These are phyloP conservation scores for Tetranychus cinnabarinus DNA, from an alignment of 1,140 invertebrate species.

Conservation along the genomic window DNA sequence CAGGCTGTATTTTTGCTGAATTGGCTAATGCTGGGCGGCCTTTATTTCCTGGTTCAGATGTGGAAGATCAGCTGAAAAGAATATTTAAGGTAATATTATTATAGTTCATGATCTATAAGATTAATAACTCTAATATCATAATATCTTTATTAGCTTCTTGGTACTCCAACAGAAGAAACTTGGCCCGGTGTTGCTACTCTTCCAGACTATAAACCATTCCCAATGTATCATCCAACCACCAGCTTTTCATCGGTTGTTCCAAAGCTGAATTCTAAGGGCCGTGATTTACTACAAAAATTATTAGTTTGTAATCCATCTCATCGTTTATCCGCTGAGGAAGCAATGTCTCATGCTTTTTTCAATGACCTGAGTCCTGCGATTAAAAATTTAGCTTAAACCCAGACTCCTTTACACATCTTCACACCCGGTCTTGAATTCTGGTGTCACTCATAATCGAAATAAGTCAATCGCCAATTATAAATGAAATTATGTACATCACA, in stretches of 20 bases:
- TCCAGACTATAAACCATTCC: slow-evolving; percentile 90
- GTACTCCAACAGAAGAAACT: slow-evolving; percentile 84
- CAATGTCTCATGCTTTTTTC: slow-evolving; percentile 87
- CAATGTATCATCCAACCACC: slow-evolving; percentile 63
- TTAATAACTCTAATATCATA: slow-evolving; percentile 3
- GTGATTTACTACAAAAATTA: slow-evolving; percentile 74
- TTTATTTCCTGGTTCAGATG: slow-evolving; percentile 75
- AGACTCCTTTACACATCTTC: not conserved
- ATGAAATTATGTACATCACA: too few relatives aligned
- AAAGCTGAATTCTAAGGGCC: slow-evolving; percentile 69
- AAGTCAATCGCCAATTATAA: too few relatives aligned
- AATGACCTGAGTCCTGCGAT: slow-evolving; percentile 33
- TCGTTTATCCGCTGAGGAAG: slow-evolving; percentile 80
- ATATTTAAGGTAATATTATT: slow-evolving; percentile 57
- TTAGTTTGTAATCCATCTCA: slow-evolving; percentile 83
- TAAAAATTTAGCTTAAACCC: not conserved
- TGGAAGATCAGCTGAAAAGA: slow-evolving; percentile 92
- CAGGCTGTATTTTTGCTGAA: slow-evolving; percentile 97
- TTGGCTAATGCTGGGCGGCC: slow-evolving; percentile 58
- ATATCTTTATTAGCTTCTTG: slow-evolving; percentile 31
- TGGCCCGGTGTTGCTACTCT: slow-evolving; percentile 82
- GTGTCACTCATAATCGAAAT: too few relatives aligned
- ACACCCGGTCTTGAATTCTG: too few relatives aligned
- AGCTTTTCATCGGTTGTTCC: slow-evolving; percentile 55
- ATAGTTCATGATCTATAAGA: too few relatives aligned